Evolutionary conservation across 37 sponge, comb jelly and placozoan species (phyloP).

Genomic region (Eunapius fragilis): DNA sequence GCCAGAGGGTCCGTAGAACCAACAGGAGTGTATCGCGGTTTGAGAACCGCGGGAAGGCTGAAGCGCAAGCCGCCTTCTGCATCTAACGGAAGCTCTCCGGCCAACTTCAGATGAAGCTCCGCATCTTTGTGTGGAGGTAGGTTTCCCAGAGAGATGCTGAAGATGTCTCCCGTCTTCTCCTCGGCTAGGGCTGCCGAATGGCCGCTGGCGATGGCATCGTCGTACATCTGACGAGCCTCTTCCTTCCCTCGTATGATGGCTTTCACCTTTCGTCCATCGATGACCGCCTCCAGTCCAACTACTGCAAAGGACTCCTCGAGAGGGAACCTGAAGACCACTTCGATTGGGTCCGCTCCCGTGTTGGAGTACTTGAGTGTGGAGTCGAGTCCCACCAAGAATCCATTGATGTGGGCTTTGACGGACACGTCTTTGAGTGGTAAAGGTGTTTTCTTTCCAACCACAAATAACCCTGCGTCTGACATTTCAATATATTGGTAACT

Average conservation of each 20-base stretch:
- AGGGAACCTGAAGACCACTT: too few species aligned
- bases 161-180: conserved; percentile 68
- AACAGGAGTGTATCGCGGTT: conserved; percentile 46
- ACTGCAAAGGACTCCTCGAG: conserved; percentile 64
- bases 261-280: conserved; percentile 58
- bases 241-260: conserved; percentile 66
- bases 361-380: too few species aligned
- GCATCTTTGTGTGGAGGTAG: conserved; percentile 69
- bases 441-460: not conserved
- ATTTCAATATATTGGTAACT: too few species aligned
- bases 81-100: conserved; percentile 58
- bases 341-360: too few species aligned
- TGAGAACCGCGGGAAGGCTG: conserved; percentile 43
- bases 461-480: too few species aligned
- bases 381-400: too few species aligned
- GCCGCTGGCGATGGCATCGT: conserved; percentile 70
- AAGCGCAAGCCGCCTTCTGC: conserved; percentile 18
- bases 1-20: conserved; percentile 40
- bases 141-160: conserved; percentile 68
- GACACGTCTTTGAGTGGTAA: conserved; percentile 37
- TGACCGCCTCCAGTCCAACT: conserved; percentile 60
- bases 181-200: conserved; percentile 58
- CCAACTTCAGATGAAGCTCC: conserved; percentile 47
- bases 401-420: too few species aligned
- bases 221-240: conserved; percentile 57